Evolutionary conservation across 2,888 invertebrate species (phyloP), one percentile per base, ranked within the genome.

Genomic region (Nymphalis c-album): DNA sequence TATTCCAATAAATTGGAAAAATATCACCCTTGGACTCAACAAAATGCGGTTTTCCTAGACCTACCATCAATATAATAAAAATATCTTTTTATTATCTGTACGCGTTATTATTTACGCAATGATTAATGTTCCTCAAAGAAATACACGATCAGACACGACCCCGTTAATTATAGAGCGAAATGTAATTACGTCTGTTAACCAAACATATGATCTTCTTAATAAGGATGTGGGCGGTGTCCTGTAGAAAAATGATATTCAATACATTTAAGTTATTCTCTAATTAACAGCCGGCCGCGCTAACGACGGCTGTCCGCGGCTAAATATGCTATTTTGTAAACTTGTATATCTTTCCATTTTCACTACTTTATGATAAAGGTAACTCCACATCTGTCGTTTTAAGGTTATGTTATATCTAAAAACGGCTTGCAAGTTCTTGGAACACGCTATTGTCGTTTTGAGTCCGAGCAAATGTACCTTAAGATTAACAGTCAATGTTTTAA

Each of bases 241-340:
- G 17, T 16, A 35, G 64, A 61, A 61, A 70, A 63, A 66, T 70
- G 53, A 70, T 70, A 72, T 73, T 60, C 70, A 69, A 73, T 73
- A 75, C 71, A 75, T 69, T 64, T 61, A 67, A 75, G 73, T 67
- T 74, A 76, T 75, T 71, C 68, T 70, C 72, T 76, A 75, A 76
- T 75, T 75, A 75, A 70, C 68, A 45, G n/a, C 64, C 53, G 51
- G 68, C 68, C 64, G 50, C 55, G 61, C 60, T 73, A 72, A 75
- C 72, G 71, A 73, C 69, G 63, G 50, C 63, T 51, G 60, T 66
- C 62, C 65, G 62, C 63, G 16, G 69, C 64, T 70, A 63, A 67
- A 68, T 69, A 68, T 55, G 63, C 60, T 60, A 51, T 58, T 71
- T 62, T 63, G 46, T 66, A 64, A 69, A 68, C 73, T 65, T 72